Percentiles rank a stretch among this genome's conserved stretches.
Evolutionary conservation across 2,888 invertebrate species (phyloP).

Genomic region (Arge pagana): DNA sequence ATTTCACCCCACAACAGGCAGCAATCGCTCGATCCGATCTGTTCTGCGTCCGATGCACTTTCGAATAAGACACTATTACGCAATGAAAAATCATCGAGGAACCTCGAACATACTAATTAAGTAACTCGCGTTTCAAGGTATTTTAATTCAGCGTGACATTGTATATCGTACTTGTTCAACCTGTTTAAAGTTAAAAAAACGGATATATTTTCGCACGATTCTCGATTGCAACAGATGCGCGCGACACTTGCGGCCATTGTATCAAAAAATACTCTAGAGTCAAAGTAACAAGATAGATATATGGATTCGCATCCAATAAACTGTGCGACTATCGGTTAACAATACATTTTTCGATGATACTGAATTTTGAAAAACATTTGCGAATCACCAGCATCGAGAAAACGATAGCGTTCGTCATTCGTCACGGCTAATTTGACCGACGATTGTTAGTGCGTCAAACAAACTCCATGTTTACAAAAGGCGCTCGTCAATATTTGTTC

Average conservation of each 20-base stretch:
- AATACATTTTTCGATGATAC: no score
- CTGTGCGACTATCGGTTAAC: no score
- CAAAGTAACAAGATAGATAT: constrained; percentile 6
- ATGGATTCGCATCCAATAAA: no score
- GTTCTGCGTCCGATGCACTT: constrained; percentile 17
- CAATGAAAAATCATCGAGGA: constrained; percentile 3
- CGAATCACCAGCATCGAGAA: background rate
- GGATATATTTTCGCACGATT: constrained; percentile 14
- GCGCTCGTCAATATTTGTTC: background rate
- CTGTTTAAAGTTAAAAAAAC: constrained; percentile 16
- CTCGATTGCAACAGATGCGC: constrained; percentile 35
- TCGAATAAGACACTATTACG: constrained; percentile 6
- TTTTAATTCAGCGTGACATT: constrained; percentile 17
- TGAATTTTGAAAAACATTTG: no score
- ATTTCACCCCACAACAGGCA: constrained; percentile 16
- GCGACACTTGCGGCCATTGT: constrained; percentile 39
- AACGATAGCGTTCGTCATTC: background rate
- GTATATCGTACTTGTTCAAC: constrained; percentile 21
- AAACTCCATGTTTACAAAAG: constrained; percentile 1
- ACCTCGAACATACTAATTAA: constrained; percentile 13
- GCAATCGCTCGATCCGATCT: constrained; percentile 12
- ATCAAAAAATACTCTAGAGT: constrained; percentile 31
- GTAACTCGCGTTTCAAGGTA: constrained; percentile 1
- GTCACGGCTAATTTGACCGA: constrained; percentile 8
- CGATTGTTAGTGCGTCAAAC: constrained; percentile 2